phyloP scores from a whole-genome alignment of 2,113 vertebrate genomes.

The Guaruba guarouba region DNA sequence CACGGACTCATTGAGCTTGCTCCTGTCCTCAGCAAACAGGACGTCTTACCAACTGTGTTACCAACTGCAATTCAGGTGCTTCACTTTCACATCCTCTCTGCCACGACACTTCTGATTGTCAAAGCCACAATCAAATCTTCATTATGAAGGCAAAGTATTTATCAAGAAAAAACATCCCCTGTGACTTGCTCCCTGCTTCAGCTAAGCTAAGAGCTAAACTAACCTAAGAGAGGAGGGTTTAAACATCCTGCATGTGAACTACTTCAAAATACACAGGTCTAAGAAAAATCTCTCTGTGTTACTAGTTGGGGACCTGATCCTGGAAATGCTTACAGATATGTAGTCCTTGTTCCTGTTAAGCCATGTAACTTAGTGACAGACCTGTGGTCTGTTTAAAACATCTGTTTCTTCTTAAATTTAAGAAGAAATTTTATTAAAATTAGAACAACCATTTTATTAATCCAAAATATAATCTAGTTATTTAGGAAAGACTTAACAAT shows the following conservation, averaged over 20 bases:
- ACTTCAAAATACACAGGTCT: background rate
- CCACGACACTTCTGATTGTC: background rate
- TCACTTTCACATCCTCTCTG: conserved; percentile 59
- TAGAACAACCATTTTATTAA: conserved; percentile 32
- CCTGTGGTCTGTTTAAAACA: background rate
- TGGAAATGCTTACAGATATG: background rate
- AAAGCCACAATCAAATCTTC: conserved; percentile 22
- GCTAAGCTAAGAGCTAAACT: background rate
- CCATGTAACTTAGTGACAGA: background rate
- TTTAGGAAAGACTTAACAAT: conserved; percentile 44
- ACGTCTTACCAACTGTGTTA: background rate
- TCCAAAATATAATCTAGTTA: conserved; percentile 45
- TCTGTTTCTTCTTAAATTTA: conserved; percentile 19
- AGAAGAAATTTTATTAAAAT: conserved; percentile 41
- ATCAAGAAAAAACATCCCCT: background rate
- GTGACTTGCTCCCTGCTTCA: background rate
- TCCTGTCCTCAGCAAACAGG: conserved; percentile 29
- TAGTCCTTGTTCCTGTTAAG: background rate
- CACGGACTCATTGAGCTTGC: background rate
- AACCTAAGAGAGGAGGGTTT: background rate
- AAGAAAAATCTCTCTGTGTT: background rate
- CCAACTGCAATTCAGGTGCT: background rate
- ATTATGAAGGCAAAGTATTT: background rate
- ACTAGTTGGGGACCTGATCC: background rate
- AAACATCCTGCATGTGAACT: background rate